phyloP scores from a whole-genome alignment of 2,888 invertebrate species.

The Gnatocerus cornutus region DNA sequence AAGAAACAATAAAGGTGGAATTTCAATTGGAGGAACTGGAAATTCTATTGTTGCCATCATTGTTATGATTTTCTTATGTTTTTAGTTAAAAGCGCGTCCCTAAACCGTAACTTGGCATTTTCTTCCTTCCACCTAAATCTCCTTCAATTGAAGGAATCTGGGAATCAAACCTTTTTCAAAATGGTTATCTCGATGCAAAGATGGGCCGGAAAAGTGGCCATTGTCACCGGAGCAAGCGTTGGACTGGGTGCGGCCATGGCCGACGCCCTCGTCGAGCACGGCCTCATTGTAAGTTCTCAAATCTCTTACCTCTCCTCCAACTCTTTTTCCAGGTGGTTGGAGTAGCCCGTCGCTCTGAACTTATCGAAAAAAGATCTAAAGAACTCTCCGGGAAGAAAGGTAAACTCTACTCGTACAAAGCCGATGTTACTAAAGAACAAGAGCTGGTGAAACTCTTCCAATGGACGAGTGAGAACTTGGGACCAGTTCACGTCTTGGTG shows the following conservation, averaged over 20 bases:
- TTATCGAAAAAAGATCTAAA: slow-evolving; percentile 24
- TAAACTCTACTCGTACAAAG: slow-evolving; percentile 51
- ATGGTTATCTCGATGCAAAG: slow-evolving; percentile 15
- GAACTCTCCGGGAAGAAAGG: slow-evolving; percentile 44
- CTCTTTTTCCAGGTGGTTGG: slow-evolving; percentile 43
- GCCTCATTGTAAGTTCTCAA: not conserved
- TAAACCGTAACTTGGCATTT: no score
- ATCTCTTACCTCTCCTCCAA: no score
- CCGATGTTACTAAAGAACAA: slow-evolving; percentile 53
- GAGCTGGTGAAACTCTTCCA: slow-evolving; percentile 52
- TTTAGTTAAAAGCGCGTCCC: no score
- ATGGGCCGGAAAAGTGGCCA: slow-evolving; percentile 14
- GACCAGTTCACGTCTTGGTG: slow-evolving; percentile 53
- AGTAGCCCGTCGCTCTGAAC: slow-evolving; percentile 41
- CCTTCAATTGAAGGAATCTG: no score
- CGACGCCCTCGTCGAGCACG: slow-evolving; percentile 12
- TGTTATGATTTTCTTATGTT: no score
- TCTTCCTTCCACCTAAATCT: no score
- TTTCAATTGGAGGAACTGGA: no score
- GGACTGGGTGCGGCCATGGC: slow-evolving; percentile 23
- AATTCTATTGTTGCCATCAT: no score
- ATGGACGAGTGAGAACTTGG: slow-evolving; percentile 54
- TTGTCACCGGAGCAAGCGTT: slow-evolving; percentile 25
- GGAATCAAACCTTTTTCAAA: not conserved
- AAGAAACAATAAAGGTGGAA: no score